These are phyloP conservation scores for Tachina grossa DNA, from an alignment of 2,888 invertebrate genomes.

Conservation along the genomic window DNA sequence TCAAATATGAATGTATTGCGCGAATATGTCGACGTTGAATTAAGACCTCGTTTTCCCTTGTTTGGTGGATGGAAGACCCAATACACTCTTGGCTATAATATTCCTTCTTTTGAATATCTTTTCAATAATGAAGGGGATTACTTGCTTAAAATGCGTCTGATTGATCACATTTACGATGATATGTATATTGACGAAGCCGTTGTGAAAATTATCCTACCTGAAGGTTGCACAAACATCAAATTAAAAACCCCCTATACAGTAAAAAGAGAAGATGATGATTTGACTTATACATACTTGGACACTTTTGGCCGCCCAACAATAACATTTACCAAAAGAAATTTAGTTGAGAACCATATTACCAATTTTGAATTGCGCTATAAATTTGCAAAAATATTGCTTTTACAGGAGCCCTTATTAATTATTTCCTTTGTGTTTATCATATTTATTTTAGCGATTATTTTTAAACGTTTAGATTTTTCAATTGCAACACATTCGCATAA, in stretches of 20 bases:
- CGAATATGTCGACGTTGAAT: slow-evolving; percentile 96
- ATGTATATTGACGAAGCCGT: slow-evolving; percentile 95
- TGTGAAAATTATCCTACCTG: slow-evolving; percentile 96
- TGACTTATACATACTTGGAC: slow-evolving; percentile 97
- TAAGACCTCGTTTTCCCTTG: slow-evolving; percentile 97
- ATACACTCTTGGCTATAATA: slow-evolving; percentile 97
- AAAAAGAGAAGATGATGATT: slow-evolving; percentile 87
- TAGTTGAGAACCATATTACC: slow-evolving; percentile 98
- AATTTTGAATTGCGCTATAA: slow-evolving; percentile 95
- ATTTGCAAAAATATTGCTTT: slow-evolving; percentile 92
- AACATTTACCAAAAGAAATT: slow-evolving; percentile 90
- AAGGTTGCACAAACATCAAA: slow-evolving; percentile 93
- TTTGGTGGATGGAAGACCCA: slow-evolving; percentile 99
- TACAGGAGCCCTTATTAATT: slow-evolving; percentile 96
- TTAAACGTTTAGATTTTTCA: slow-evolving; percentile 97
- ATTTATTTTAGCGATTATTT: slow-evolving; percentile 95
- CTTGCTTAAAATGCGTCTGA: slow-evolving; percentile 94
- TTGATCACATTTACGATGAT: slow-evolving; percentile 98
- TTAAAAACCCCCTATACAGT: slow-evolving; percentile 92
- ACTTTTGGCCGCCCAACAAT: slow-evolving; percentile 96
- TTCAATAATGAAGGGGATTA: slow-evolving; percentile 91
- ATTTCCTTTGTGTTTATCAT: slow-evolving; percentile 93
- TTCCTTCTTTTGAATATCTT: slow-evolving; percentile 98
- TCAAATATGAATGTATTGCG: slow-evolving; percentile 94
- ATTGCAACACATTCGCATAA: slow-evolving; percentile 86